Evolutionary conservation across 1,140 invertebrate genomes (phyloP).

Genomic region (Gryon sp.): DNA sequence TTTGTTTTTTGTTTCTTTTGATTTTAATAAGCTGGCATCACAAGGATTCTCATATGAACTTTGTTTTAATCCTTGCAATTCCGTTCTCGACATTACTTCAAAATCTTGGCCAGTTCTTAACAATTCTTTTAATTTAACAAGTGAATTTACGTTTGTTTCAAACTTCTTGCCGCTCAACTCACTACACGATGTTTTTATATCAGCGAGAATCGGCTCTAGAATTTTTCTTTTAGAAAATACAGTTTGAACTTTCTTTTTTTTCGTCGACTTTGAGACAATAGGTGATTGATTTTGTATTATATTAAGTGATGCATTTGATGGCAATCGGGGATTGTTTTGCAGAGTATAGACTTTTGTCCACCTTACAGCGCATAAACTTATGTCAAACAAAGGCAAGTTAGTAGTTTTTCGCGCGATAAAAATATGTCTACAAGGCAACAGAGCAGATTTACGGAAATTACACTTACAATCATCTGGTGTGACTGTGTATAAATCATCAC

Average conservation of each 20-base stretch:
- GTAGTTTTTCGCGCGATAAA: slow-evolving; percentile 2
- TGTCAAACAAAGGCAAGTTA: slow-evolving; percentile 3
- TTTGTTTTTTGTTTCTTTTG: no score
- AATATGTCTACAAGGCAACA: slow-evolving; percentile 44
- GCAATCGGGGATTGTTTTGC: slow-evolving; percentile 11
- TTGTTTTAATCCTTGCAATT: no score
- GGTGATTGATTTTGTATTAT: neutral
- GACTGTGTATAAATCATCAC: neutral
- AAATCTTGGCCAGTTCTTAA: neutral
- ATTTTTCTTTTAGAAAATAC: neutral
- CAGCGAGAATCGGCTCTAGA: neutral
- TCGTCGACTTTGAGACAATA: neutral
- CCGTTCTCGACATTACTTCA: no score
- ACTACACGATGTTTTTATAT: slow-evolving; percentile 8
- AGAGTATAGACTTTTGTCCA: slow-evolving; percentile 15
- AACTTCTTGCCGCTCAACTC: slow-evolving; percentile 6
- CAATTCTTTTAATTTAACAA: slow-evolving; percentile 6
- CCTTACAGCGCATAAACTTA: slow-evolving; percentile 25
- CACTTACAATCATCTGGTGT: slow-evolving; percentile 17
- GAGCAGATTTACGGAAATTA: slow-evolving; percentile 6
- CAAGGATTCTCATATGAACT: no score
- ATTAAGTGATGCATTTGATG: neutral
- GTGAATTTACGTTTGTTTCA: neutral
- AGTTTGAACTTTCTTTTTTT: slow-evolving; percentile 1
- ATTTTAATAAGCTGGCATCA: no score